These are phyloP conservation scores for Oegoconia quadripuncta DNA, from an alignment of 2,888 invertebrate species.

Conservation along the genomic window DNA sequence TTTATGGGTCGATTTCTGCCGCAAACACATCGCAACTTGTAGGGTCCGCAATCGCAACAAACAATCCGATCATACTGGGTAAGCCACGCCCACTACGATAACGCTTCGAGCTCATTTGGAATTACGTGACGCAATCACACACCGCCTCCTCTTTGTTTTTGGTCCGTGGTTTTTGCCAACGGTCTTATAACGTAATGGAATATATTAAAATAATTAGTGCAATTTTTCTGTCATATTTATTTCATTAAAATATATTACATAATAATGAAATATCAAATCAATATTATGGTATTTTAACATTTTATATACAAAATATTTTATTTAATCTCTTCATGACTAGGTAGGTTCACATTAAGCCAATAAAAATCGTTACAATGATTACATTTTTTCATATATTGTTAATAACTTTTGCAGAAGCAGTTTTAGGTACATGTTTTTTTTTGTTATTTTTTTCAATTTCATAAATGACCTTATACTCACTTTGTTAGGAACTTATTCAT, in stretches of 20 bases:
- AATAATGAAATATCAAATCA: conserved; percentile 50
- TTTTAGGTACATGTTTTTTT: conserved; percentile 9
- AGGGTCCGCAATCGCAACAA: no score
- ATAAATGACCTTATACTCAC: conserved; percentile 25
- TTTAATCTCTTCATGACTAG: conserved; percentile 70
- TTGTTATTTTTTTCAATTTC: conserved; percentile 30
- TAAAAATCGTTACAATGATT: conserved; percentile 28
- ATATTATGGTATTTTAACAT: conserved; percentile 44
- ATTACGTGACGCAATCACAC: no score
- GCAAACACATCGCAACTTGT: no score
- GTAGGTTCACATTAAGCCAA: conserved; percentile 55
- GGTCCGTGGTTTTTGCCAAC: neutral
- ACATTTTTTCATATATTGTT: conserved; percentile 16
- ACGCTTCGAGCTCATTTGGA: no score
- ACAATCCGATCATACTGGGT: no score
- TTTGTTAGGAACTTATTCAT: conserved; percentile 14
- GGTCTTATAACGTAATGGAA: no score
- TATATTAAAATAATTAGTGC: no score
- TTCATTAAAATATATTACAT: conserved; percentile 60
- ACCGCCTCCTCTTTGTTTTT: no score
- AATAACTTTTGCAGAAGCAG: conserved; percentile 33
- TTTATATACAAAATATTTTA: conserved; percentile 73
- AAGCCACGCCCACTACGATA: no score
- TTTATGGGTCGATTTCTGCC: no score
- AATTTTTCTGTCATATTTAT: conserved; percentile 39